These are phyloP conservation scores for Ambastaia sidthimunki DNA, from an alignment of 2,797 vertebrate genomes.

Conservation along the genomic window DNA sequence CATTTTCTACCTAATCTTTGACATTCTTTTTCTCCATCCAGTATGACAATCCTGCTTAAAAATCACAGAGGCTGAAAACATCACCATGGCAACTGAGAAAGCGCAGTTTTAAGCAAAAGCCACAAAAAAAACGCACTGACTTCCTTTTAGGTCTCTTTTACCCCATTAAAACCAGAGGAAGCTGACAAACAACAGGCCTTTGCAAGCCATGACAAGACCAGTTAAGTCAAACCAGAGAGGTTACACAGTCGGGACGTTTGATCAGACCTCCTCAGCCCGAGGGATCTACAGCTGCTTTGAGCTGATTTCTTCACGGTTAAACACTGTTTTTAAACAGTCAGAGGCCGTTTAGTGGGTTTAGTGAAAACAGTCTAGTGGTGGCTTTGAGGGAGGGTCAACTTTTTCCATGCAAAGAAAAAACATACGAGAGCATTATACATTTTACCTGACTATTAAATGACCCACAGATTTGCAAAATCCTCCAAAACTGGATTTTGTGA, in stretches of 20 bases:
- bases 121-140: slow-evolving; percentile 62
- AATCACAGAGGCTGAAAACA: slow-evolving; percentile 70
- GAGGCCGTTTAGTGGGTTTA: slow-evolving; percentile 27
- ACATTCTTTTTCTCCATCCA: slow-evolving; percentile 48
- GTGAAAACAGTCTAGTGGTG: neutral
- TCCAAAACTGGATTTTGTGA: slow-evolving; percentile 13
- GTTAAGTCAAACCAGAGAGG: slow-evolving; percentile 51
- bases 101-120: slow-evolving; percentile 64
- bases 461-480: slow-evolving; percentile 19
- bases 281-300: slow-evolving; percentile 22
- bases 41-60: slow-evolving; percentile 72
- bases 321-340: slow-evolving; percentile 36
- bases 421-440: neutral
- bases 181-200: slow-evolving; percentile 40
- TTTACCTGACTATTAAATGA: slow-evolving; percentile 6
- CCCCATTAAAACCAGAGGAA: slow-evolving; percentile 33
- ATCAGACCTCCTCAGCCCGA: slow-evolving; percentile 42
- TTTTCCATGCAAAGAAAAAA: slow-evolving; percentile 1
- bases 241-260: slow-evolving; percentile 49
- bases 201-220: slow-evolving; percentile 28
- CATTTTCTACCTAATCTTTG: slow-evolving; percentile 71
- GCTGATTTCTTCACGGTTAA: slow-evolving; percentile 42
- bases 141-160: slow-evolving; percentile 41
- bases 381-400: neutral
- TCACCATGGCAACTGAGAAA: slow-evolving; percentile 79